Conservation (phyloP, 1,140 invertebrate species). For the Cydia strobilella region DNA sequence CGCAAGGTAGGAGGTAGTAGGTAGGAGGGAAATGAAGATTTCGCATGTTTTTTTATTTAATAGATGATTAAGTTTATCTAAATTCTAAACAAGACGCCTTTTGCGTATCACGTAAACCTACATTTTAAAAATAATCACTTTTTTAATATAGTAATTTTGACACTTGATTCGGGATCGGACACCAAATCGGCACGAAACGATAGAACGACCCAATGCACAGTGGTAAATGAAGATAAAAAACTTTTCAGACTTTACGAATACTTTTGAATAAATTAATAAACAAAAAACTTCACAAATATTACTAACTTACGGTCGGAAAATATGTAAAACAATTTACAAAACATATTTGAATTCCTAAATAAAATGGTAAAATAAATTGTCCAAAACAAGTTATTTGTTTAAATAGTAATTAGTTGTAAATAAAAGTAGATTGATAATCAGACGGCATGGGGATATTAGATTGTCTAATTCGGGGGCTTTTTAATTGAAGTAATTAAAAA, state of each 20-base stretch:
- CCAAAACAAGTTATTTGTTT: neutral
- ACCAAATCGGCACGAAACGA: too few relatives aligned
- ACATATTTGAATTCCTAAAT: neutral
- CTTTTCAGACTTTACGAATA: neutral
- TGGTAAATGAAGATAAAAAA: neutral
- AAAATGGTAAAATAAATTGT: neutral
- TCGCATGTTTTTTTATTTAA: too few relatives aligned
- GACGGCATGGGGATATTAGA: neutral
- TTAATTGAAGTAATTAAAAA: constrained; percentile 22
- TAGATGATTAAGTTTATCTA: too few relatives aligned
- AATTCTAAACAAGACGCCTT: too few relatives aligned
- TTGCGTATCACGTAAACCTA: too few relatives aligned
- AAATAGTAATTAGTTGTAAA: neutral
- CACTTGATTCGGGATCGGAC: too few relatives aligned
- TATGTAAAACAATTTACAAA: neutral
- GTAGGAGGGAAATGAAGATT: too few relatives aligned
- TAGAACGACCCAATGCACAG: too few relatives aligned
- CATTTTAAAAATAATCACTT: too few relatives aligned
- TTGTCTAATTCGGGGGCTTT: neutral
- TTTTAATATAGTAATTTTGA: too few relatives aligned
- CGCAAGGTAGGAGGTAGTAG: too few relatives aligned
- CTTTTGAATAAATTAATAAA: neutral
- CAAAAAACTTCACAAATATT: neutral
- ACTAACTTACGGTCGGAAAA: neutral
- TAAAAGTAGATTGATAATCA: neutral